Percentiles rank a stretch among this genome's conserved stretches.
These are phyloP conservation scores for Oreochromis mossambicus DNA, from an alignment of 2,797 vertebrate species.

Conservation along the genomic window DNA sequence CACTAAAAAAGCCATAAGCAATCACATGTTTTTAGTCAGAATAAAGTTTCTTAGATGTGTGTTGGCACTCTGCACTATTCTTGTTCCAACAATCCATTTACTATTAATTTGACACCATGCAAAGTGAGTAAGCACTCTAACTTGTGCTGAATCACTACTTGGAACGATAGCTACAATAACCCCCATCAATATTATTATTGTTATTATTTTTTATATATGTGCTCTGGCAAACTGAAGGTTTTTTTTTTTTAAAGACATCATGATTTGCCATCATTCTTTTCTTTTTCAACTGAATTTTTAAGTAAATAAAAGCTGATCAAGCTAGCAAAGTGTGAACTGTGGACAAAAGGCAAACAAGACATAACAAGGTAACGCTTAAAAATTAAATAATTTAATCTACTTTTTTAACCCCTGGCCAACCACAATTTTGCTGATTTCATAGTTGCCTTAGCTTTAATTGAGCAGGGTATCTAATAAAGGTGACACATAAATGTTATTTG, in stretches of 20 bases:
- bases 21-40: neutral
- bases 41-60: constrained; percentile 29
- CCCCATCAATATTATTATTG: neutral
- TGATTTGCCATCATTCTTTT: neutral
- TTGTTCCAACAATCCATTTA: constrained; percentile 3
- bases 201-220: neutral
- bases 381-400: neutral
- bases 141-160: neutral
- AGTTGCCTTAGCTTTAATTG: neutral
- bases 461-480: neutral
- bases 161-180: neutral
- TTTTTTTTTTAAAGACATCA: neutral
- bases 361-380: neutral
- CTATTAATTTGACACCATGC: constrained; percentile 20
- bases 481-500: constrained; percentile 48
- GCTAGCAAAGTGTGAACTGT: constrained; percentile 1
- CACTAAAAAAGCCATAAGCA: neutral
- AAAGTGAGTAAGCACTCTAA: constrained; percentile 3
- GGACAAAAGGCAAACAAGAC: constrained; percentile 22
- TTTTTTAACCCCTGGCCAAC: neutral
- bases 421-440: neutral
- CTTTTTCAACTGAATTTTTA: neutral
- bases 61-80: constrained; percentile 52
- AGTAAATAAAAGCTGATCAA: neutral
- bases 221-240: neutral